Evolutionary conservation across 2,888 invertebrate genomes (phyloP).

Genomic region (Tinea trinotella): DNA sequence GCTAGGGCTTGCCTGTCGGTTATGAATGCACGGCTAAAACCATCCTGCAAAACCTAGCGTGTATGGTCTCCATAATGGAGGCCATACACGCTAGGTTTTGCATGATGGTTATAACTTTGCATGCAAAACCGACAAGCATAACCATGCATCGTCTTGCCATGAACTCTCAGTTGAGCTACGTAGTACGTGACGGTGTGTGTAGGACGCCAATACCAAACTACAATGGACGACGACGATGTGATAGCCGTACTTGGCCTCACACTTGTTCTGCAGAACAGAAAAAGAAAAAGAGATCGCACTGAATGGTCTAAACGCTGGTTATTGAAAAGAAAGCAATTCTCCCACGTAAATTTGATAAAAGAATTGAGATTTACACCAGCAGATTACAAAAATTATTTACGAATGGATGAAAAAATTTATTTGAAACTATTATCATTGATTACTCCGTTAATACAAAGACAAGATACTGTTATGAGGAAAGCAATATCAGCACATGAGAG

Average conservation of each 20-base stretch:
- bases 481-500: slow-evolving; percentile 28
- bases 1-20: slow-evolving; percentile 22
- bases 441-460: slow-evolving; percentile 24
- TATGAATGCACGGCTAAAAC: slow-evolving; percentile 23
- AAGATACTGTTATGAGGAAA: slow-evolving; percentile 28
- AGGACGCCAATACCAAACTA: background rate
- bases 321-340: slow-evolving; percentile 22
- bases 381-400: slow-evolving; percentile 18
- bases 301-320: slow-evolving; percentile 26
- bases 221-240: slow-evolving; percentile 23
- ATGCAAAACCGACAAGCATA: too few species aligned
- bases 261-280: slow-evolving; percentile 25
- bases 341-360: slow-evolving; percentile 21
- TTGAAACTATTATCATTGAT: slow-evolving; percentile 24
- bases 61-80: slow-evolving; percentile 20
- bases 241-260: slow-evolving; percentile 25
- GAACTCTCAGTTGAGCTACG: too few species aligned
- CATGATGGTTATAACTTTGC: too few species aligned
- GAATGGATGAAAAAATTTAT: slow-evolving; percentile 19
- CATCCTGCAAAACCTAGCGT: slow-evolving; percentile 22
- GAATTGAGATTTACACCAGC: slow-evolving; percentile 23
- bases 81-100: background rate
- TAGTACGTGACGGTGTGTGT: background rate
- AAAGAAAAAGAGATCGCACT: slow-evolving; percentile 21
- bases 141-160: too few species aligned